A percentile compares a stretch with the other conserved stretches of the same genome.
Conservation (phyloP, 2,797 vertebrate genomes). For the Sphenodon punctatus region DNA sequence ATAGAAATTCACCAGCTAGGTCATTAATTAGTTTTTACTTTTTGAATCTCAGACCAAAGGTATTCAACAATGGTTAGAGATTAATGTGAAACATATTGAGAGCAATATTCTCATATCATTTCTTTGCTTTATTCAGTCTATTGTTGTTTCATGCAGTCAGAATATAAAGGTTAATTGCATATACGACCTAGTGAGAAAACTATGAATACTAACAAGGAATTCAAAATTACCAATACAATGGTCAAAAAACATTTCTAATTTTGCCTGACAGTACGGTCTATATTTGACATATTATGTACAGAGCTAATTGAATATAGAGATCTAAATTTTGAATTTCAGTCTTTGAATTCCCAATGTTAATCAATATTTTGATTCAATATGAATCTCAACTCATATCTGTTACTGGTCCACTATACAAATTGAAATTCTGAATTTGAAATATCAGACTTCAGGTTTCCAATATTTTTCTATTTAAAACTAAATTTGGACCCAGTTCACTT, state of each 20-base stretch:
- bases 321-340: too few species aligned
- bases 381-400: too few species aligned
- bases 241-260: neutral
- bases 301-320: too few species aligned
- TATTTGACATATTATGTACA: too few species aligned
- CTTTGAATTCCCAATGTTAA: too few species aligned
- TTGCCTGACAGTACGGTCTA: neutral
- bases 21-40: neutral
- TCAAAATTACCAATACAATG: neutral
- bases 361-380: too few species aligned
- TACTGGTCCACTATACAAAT: too few species aligned
- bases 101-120: neutral
- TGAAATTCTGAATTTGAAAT: too few species aligned
- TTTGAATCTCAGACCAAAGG: neutral
- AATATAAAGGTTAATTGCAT: neutral
- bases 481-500: too few species aligned
- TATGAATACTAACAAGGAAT: neutral
- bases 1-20: neutral
- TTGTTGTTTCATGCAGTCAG: neutral
- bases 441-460: too few species aligned
- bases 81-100: constrained; percentile 33
- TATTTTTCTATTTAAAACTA: too few species aligned
- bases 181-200: constrained; percentile 9
- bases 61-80: neutral
- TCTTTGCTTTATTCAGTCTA: constrained; percentile 7